Conservation (phyloP, 2,113 vertebrate genomes). For the Tragelaphus strepsiceros region DNA sequence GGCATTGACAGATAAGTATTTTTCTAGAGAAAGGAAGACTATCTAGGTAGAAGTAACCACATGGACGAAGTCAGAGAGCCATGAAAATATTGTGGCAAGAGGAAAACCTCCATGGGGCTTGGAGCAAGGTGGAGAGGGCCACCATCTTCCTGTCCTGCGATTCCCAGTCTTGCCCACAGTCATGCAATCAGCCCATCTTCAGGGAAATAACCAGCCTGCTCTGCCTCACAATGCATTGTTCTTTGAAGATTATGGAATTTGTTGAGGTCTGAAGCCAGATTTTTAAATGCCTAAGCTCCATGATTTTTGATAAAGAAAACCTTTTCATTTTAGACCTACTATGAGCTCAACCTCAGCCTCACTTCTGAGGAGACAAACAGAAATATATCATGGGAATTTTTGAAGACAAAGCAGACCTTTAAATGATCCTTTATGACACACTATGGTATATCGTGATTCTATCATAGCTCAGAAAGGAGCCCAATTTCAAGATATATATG, state of each 20-base stretch:
- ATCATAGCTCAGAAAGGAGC: not conserved
- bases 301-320: not conserved
- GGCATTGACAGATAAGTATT: not conserved
- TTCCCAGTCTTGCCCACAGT: not conserved
- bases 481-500: too few species aligned
- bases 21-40: not conserved
- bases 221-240: too few species aligned
- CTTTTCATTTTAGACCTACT: not conserved
- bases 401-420: not conserved
- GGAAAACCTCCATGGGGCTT: fast-evolving
- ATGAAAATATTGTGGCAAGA: not conserved
- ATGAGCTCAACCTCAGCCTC: not conserved
- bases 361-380: not conserved
- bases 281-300: not conserved
- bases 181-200: too few species aligned
- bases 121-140: fast-evolving
- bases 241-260: not conserved
- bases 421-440: not conserved
- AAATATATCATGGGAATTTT: not conserved
- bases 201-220: not conserved
- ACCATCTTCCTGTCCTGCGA: not conserved
- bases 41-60: not conserved
- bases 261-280: not conserved
- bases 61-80: not conserved
- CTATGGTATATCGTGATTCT: too few species aligned